phyloP scores from a whole-genome alignment of 1,140 invertebrate genomes.

The Listronotus oregonensis region DNA sequence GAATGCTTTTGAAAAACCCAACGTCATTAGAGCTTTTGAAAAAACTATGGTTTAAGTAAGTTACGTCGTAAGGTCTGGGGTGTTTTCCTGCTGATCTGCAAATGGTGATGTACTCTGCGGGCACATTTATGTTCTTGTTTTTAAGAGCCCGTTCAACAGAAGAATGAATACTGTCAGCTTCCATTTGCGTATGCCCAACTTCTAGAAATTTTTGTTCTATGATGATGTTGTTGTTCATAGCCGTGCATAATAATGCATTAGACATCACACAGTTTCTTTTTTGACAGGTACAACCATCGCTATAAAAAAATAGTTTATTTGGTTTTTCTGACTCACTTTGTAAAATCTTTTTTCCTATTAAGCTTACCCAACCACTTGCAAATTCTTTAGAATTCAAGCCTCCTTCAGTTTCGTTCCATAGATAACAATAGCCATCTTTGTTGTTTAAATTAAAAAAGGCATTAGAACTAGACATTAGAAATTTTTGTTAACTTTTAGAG shows the following conservation, averaged over 20 bases:
- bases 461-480: too few species aligned
- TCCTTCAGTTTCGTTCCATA: too few species aligned
- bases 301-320: too few species aligned
- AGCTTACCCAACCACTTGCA: too few species aligned
- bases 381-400: too few species aligned
- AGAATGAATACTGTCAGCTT: conserved; percentile 1
- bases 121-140: conserved; percentile 16
- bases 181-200: conserved; percentile 15
- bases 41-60: background rate
- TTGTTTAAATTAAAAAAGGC: too few species aligned
- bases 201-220: conserved; percentile 23
- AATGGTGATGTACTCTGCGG: background rate
- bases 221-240: conserved; percentile 9
- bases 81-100: background rate
- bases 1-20: background rate
- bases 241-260: conserved; percentile 19
- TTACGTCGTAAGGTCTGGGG: background rate
- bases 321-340: too few species aligned
- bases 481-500: too few species aligned
- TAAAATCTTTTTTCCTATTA: too few species aligned
- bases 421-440: too few species aligned
- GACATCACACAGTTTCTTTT: conserved; percentile 1
- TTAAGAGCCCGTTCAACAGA: background rate
- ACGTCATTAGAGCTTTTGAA: background rate
- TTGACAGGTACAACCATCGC: conserved; percentile 4